Base-by-base conservation (phyloP, 2,797 vertebrate genomes). In the Rhabdophis nuchalis region DNA sequence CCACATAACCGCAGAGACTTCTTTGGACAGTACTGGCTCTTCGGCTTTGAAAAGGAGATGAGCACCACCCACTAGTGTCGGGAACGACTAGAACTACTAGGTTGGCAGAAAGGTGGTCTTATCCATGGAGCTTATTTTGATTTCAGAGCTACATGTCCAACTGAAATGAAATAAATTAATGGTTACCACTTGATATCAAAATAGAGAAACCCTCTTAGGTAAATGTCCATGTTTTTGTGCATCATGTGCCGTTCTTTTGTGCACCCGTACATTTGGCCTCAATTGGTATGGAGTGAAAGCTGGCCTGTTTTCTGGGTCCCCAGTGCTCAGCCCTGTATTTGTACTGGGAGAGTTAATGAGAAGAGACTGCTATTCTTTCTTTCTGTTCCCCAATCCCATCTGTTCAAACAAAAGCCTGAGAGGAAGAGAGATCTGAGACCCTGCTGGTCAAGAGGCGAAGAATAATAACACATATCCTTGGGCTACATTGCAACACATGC, bases 391-490 rank as follows among this genome's bases (percentile, higher is more conserved):
- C 97, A 97, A 96, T 96, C 97, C 97, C 98, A 98, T 98, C 98
- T 98, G 98, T 98, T 97, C 98, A 98, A 98, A 98, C 97, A 98
- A 98, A 98, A 97, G 97, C 96, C 97, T 98, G 97, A 97, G 97
- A 98, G 97, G 97, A 96, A 97, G 97, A 96, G 96, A 97, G 97
- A 97, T 96, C 95, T 0, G 97, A 97, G 98, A 97, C 98, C 98
- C 97, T 98, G 98, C 97, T 98, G 97, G 97, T 97, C 97, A 98
- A 98, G 98, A 97, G 97, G 98, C 97, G 96, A 96, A 95, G 97
- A 96, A 97, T 98, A 98, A 98, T 98, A 97, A 97, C 97, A 97
- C 96, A 97, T 97, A 98, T 98, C 98, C 98, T 98, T 97, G 97
- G 97, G 97, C 97, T 97, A 97, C 98, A 97, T 98, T 97, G 97